Base-by-base conservation (phyloP, 2,888 invertebrate genomes). In the Taphrorychus bicolor region DNA sequence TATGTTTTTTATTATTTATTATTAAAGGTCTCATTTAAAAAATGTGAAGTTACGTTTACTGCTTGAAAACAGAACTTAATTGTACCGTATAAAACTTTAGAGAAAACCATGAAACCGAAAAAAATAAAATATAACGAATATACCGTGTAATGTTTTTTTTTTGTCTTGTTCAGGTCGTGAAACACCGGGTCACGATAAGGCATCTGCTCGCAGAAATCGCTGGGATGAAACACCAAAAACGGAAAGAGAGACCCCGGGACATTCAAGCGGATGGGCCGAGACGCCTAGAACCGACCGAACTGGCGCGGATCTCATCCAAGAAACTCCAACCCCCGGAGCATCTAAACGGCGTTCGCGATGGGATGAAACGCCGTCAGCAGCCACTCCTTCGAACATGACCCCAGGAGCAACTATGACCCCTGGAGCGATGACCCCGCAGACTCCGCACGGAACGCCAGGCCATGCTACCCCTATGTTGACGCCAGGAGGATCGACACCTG, bases 211-310 rank as follows among this genome's bases (percentile, higher is more conserved):
- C 9, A 88, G 98, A 52, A 99, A 99, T 84, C 90, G 99, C 67
- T 99, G 99, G 99, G 99, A 99, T 82, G 99, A 99, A 83, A 99
- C 99, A 0, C 99, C 99, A 0, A 96, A 96, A 85, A 97, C 97
- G 2, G 97, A 97, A 80, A 87, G 97, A 80, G 97, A 97, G 85
- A 98, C 98, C 0, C 97, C 98, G 0, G 97, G 96, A 0, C 95
- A 98, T 81, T 79, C 80, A 0, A 95, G 96, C 79, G 98, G 98
- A 1, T 99, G 99, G 99, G 98, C 98, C 14, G 99, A 99, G 84
- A 99, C 99, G 0, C 99, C 99, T 0, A 91, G 96, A 70, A 95
- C 97, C 0, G 97, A 98, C 81, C 89, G 98, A 61, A 90, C 91
- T 85, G 87, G 78, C 3, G 77, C 81, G 1, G 83, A 83, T 74